Conservation (phyloP, 1,140 invertebrate species). For the Antheraea pernyi region DNA sequence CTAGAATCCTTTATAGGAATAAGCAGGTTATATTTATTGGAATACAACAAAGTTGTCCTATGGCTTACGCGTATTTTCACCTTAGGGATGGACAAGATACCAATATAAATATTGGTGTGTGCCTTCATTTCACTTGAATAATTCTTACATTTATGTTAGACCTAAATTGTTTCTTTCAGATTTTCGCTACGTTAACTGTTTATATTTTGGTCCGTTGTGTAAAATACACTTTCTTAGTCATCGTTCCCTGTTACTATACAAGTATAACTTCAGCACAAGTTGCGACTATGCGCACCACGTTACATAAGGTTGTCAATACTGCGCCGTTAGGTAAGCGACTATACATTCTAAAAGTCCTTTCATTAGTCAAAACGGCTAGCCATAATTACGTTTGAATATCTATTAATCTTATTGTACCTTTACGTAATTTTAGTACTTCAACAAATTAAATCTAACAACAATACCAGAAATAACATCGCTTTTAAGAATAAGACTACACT, state of each 20-base stretch:
- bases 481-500: background rate
- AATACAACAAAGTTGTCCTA: slow-evolving; percentile 7
- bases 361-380: too few species aligned
- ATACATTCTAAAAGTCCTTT: background rate
- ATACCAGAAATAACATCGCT: too few species aligned
- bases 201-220: slow-evolving; percentile 33
- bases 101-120: too few species aligned
- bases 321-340: slow-evolving; percentile 30
- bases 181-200: background rate
- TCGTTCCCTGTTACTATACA: slow-evolving; percentile 41
- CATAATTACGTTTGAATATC: too few species aligned
- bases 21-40: slow-evolving; percentile 22
- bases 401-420: too few species aligned
- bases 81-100: too few species aligned
- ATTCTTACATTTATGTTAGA: too few species aligned
- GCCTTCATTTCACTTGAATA: too few species aligned
- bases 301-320: slow-evolving; percentile 43
- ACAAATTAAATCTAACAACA: background rate
- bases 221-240: slow-evolving; percentile 37
- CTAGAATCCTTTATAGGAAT: slow-evolving; percentile 18
- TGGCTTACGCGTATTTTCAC: background rate
- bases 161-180: background rate
- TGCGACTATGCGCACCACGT: slow-evolving; percentile 29
- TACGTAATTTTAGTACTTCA: background rate
- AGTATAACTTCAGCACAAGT: slow-evolving; percentile 38